These are phyloP conservation scores for Oreamnos americanus DNA, from an alignment of 2,113 vertebrate genomes.

Conservation along the genomic window DNA sequence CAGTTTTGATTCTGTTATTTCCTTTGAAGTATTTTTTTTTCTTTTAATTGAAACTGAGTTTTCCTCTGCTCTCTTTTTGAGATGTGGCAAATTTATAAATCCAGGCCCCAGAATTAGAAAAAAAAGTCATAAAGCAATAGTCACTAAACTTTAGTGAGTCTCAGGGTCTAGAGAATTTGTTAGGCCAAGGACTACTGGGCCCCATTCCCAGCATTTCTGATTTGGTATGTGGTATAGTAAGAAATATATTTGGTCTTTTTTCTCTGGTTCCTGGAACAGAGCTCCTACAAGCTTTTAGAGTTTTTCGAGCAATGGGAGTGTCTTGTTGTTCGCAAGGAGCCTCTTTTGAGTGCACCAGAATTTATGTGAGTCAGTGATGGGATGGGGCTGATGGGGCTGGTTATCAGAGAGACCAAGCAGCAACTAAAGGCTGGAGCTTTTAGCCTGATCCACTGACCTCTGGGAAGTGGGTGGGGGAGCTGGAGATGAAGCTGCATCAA, in stretches of 20 bases:
- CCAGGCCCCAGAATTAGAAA: neutral
- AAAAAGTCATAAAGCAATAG: neutral
- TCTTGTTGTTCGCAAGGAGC: neutral
- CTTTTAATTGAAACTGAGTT: neutral
- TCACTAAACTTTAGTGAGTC: neutral
- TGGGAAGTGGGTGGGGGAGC: neutral
- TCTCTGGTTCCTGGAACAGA: neutral
- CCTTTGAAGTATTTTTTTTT: neutral
- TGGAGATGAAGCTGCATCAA: neutral
- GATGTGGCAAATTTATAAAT: neutral
- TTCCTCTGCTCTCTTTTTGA: neutral
- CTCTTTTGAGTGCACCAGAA: neutral
- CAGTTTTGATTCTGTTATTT: neutral
- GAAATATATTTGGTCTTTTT: neutral
- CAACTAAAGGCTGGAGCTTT: neutral
- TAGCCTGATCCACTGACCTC: neutral
- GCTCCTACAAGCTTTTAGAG: neutral
- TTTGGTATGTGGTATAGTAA: neutral
- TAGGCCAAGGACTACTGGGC: neutral
- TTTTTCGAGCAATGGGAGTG: neutral
- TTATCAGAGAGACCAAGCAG: neutral
- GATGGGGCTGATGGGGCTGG: neutral
- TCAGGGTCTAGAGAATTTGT: neutral
- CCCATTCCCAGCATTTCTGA: neutral
- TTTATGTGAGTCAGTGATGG: neutral